Base-by-base conservation (phyloP, 2,888 invertebrate genomes). In the Ellobium chinense region DNA sequence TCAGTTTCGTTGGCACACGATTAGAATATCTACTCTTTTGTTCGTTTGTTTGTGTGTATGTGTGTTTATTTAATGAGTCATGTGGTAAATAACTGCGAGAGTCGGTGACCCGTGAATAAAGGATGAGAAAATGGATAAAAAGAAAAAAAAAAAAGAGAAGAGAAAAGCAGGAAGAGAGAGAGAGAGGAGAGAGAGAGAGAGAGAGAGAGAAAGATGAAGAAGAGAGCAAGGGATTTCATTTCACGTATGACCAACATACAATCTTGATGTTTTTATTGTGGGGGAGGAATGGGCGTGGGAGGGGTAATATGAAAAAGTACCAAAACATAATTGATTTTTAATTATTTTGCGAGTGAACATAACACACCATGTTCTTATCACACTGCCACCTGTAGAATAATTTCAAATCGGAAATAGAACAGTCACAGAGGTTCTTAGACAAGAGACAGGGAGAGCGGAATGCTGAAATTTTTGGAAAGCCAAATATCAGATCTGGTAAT, bases 41-140 rank as follows among this genome's bases (percentile, higher is more conserved):
- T 14, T 46, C 34, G 56, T 56, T 46, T 31, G 72, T 56, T 29
- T 58, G 58, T 54, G 58, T 56, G 56, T 72, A 34, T 72, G 56
- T 72, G 58, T 27, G 62, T n/a, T 37, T 37, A 29, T 18, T 58
- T 1, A n/a, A n/a, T n/a, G n/a, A n/a, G n/a, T n/a, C n/a, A n/a
- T n/a, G n/a, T n/a, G n/a, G n/a, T n/a, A n/a, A n/a, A n/a, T n/a
- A n/a, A n/a, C n/a, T n/a, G n/a, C n/a, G n/a, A n/a, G n/a, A n/a
- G n/a, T n/a, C n/a, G n/a, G n/a, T n/a, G n/a, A n/a, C n/a, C n/a
- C 46, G 46, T 46, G 18, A 46, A 18, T 12, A 46, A 12, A 18
- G 46, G 46, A 18, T 46, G 46, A 12, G 18, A 46, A 46, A 7
- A 46, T 46, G 46, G 7, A 46, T 7, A 18, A 46, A 18, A n/a